phyloP scores from a whole-genome alignment of 2,888 invertebrate genomes.

The Vanessa cardui region DNA sequence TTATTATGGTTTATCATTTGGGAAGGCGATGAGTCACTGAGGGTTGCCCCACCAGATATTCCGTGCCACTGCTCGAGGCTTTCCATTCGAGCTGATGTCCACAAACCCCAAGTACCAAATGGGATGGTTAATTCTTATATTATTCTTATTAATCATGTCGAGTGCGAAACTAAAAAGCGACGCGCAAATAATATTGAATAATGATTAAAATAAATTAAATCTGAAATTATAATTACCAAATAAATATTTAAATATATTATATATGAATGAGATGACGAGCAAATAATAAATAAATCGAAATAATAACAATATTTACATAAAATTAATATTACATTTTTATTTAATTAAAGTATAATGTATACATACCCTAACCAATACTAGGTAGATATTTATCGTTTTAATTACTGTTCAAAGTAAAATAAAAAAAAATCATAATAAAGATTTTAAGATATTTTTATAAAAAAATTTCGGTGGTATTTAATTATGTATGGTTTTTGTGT shows the following conservation, averaged over 20 bases:
- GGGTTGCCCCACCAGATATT: no score
- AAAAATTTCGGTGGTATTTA: no score
- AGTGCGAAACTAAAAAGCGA: conserved; percentile 62
- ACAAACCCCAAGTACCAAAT: no score
- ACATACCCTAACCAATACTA: not conserved
- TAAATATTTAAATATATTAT: conserved; percentile 53
- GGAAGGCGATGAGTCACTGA: no score
- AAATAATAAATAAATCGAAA: conserved; percentile 67
- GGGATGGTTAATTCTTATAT: not conserved
- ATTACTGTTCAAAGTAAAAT: not conserved
- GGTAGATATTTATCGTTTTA: not conserved
- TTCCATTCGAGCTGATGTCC: no score
- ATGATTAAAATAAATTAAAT: conserved; percentile 27
- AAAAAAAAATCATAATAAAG: not conserved
- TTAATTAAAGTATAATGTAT: not conserved
- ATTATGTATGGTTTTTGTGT: no score
- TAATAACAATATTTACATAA: conserved; percentile 8
- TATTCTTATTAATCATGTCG: not conserved
- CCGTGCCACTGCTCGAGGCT: no score
- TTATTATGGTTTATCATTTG: no score
- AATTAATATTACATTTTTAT: conserved; percentile 7
- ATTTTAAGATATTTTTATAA: not conserved
- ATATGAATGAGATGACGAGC: conserved; percentile 70
- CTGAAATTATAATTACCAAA: conserved; percentile 17
- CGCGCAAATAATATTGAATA: conserved; percentile 54